Evolutionary conservation across 2,888 invertebrate species (phyloP), one percentile per base, ranked within the genome.

Genomic region (Synanthedon vespiformis): DNA sequence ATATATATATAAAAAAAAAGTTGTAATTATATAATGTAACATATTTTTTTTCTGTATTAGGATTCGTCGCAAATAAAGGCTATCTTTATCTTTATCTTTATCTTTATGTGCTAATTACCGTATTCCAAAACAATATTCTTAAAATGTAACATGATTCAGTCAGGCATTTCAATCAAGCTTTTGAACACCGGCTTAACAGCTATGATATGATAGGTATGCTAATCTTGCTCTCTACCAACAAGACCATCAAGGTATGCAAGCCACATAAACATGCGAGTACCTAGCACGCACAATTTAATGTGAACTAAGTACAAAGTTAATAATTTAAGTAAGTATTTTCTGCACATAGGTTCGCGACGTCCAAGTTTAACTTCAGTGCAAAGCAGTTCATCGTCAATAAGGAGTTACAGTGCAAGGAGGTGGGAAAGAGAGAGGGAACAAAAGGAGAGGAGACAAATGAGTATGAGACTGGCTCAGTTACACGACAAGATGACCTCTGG

Each of bases 341-440:
- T 48, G 57, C 55, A 61, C 59, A n/a, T 82, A 95, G 95, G 94
- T 90, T 94, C 94, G 74, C 90, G 95, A 89, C 92, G 95, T 89
- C 94, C 95, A 87, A 94, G 95, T 89, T 88, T 95, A 89, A 93
- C 92, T 62, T 95, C 95, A 59, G 89, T 95, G 67, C 95, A 95
- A 76, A 95, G 95, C 89, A 93, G 92, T 74, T 92, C 92, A 64
- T 94, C 93, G 57, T 95, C 95, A 51, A 90, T 94, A 58, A 90
- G 93, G 72, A 95, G 94, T 80, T 95, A 94, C 81, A 94, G 94
- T 71, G 90, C 93, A 62, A 90, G 91, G 74, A 89, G 93, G 58
- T 93, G 94, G 80, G 95, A 95, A 74, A 89, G 92, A 62, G 95
- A 95, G 70, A 81, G 93, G 54, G 94, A 93, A 72, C 93, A 94